phyloP scores from a whole-genome alignment of 2,888 invertebrate genomes.

The Rugalucina vietnamica region DNA sequence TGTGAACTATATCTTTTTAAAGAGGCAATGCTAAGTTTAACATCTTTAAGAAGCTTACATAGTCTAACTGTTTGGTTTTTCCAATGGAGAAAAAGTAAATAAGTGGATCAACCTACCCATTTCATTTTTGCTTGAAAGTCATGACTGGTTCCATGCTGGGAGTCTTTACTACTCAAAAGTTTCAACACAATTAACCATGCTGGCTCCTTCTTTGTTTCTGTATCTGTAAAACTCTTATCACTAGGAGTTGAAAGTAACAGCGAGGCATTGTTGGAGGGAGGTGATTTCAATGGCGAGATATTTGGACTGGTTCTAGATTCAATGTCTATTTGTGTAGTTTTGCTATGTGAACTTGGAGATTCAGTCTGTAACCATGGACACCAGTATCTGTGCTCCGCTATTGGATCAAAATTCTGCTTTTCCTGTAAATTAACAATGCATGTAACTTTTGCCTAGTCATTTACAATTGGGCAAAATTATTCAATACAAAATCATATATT shows the following conservation, averaged over 20 bases:
- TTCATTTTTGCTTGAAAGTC: conserved; percentile 42
- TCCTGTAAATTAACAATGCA: conserved; percentile 57
- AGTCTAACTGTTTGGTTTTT: too few species aligned
- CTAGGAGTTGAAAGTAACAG: neutral
- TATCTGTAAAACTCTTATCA: neutral
- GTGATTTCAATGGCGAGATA: conserved; percentile 2
- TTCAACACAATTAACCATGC: conserved; percentile 45
- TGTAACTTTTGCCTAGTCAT: too few species aligned
- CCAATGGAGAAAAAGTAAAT: too few species aligned
- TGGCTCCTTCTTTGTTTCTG: conserved; percentile 10
- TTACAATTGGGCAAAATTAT: too few species aligned
- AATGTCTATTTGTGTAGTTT: neutral
- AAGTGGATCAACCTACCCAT: conserved; percentile 25
- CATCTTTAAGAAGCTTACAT: too few species aligned
- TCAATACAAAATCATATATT: too few species aligned
- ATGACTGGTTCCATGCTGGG: neutral
- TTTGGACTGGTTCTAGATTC: neutral
- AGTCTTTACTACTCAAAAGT: conserved; percentile 19
- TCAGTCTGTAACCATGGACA: conserved; percentile 76
- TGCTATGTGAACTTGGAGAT: neutral
- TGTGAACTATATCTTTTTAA: too few species aligned
- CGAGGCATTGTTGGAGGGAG: neutral
- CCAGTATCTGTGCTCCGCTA: conserved; percentile 76
- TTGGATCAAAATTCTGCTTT: conserved; percentile 72
- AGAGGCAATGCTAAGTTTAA: too few species aligned